Evolutionary conservation across 1,140 invertebrate species (phyloP).

Genomic region (Aleiodes sp.): DNA sequence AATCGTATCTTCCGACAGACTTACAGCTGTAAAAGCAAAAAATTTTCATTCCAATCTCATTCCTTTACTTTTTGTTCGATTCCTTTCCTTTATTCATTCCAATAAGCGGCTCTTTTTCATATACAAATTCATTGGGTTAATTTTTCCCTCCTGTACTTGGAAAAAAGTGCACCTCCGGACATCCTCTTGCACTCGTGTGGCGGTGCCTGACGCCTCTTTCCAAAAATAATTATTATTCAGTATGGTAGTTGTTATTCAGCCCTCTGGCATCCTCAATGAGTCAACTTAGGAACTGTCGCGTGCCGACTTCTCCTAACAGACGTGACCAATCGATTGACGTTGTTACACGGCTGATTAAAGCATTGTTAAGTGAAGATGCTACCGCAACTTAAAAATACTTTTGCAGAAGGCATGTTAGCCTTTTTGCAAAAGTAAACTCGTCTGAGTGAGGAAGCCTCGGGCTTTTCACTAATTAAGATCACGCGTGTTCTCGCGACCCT

Average conservation of each 20-base stretch:
- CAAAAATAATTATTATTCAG: constrained; percentile 58
- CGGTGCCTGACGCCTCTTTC: constrained; percentile 43
- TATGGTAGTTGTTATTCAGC: constrained; percentile 47
- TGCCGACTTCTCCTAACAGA: constrained; percentile 47
- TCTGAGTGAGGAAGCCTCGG: constrained; percentile 42
- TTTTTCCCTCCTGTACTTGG: constrained; percentile 44
- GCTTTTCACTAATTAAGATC: constrained; percentile 66
- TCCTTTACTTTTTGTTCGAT: background rate
- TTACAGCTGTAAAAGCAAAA: background rate
- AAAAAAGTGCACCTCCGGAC: constrained; percentile 52
- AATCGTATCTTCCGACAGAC: background rate
- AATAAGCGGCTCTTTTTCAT: constrained; percentile 42
- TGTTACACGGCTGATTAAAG: constrained; percentile 1
- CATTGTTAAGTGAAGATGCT: background rate
- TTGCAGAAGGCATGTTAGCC: background rate
- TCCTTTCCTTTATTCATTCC: background rate
- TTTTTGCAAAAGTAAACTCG: background rate
- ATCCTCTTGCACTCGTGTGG: constrained; percentile 54
- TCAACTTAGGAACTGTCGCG: constrained; percentile 50
- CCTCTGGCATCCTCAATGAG: constrained; percentile 60
- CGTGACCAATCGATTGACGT: background rate
- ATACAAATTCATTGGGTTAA: constrained; percentile 45
- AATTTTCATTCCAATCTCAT: background rate
- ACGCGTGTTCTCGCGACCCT: constrained; percentile 57
- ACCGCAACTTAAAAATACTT: background rate